phyloP scores from a whole-genome alignment of 2,113 vertebrate species.

The Spilogale gracilis region DNA sequence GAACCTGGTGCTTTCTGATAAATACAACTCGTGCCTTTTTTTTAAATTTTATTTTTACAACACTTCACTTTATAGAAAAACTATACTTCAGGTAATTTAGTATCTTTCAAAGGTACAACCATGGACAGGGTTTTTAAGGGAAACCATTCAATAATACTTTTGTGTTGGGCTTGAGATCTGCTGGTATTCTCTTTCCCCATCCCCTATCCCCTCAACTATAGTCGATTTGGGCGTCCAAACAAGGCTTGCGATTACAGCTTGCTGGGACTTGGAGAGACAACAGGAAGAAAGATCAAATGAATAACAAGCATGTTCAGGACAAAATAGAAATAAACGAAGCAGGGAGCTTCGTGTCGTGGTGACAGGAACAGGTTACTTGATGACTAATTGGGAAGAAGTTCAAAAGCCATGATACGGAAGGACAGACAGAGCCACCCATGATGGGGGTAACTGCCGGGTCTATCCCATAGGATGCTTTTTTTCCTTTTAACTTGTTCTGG shows the following conservation, averaged over 20 bases:
- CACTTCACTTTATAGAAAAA: background rate
- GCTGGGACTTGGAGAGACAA: background rate
- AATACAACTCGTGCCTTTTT: background rate
- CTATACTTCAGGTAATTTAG: background rate
- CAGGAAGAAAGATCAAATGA: conserved; percentile 53
- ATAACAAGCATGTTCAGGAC: conserved; percentile 31
- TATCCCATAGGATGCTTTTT: background rate
- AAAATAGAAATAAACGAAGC: conserved; percentile 57
- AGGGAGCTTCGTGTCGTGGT: background rate
- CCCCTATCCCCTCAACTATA: background rate
- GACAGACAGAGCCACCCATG: background rate
- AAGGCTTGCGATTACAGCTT: background rate
- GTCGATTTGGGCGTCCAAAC: conserved; percentile 1
- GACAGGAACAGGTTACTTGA: conserved; percentile 52
- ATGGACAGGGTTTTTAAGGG: background rate
- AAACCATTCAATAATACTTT: background rate
- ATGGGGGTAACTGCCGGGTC: background rate
- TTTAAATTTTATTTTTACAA: background rate
- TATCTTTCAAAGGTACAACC: background rate
- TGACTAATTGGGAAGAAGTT: conserved; percentile 45
- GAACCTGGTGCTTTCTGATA: background rate
- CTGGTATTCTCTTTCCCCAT: background rate
- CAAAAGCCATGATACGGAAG: conserved; percentile 8
- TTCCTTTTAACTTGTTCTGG: background rate
- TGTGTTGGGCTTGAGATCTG: background rate